Evolutionary conservation across 2,888 invertebrate genomes (phyloP), one percentile per base, ranked within the genome.

Genomic region (Oithona nana): DNA sequence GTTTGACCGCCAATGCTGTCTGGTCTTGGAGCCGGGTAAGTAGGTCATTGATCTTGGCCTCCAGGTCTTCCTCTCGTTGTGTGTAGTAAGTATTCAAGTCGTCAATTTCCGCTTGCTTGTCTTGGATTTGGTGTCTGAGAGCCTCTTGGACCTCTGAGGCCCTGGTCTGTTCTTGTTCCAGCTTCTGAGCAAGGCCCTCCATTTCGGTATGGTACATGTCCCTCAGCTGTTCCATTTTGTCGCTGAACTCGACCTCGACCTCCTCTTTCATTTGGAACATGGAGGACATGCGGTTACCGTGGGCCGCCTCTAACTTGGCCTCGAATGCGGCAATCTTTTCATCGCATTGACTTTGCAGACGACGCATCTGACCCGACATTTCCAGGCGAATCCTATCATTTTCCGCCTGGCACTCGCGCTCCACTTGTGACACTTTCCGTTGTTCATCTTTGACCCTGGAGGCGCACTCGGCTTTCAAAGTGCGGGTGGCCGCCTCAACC

Each of bases 11-110:
- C 20, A 31, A 24, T 16, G 63, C 57, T 11, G 59, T 62, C 28
- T 62, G 62, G 28, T 62, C 62, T 48, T 62, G 62, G 16, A 62
- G 56, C 20, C 62, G 52, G 24, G 62, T 62, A 22, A 62, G 29
- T 8, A 62, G 56, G 20, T 62, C 62, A 28, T 62, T 55, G 39
- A 62, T 49, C 28, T 62, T 62, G 39, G 31, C 48, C 39, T 62
- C 62, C 6, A 22, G 26, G n/a, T 62, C 62, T 16, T 28, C 39
- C 54, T 62, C 62, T 6, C 56, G 4, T 11, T 22, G 24, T 16
- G 56, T 24, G 28, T 29, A 54, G 48, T 62, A 62, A n/a, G 31
- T 16, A 3, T 54, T 62, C 3, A 54, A 22, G 11, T 62, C 55
- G n/a, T 62, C 56, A 24, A 56, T 55, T 29, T 62, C 62, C 1